Base-by-base conservation (phyloP, 2,113 vertebrate species). In the Takifugu flavidus region DNA sequence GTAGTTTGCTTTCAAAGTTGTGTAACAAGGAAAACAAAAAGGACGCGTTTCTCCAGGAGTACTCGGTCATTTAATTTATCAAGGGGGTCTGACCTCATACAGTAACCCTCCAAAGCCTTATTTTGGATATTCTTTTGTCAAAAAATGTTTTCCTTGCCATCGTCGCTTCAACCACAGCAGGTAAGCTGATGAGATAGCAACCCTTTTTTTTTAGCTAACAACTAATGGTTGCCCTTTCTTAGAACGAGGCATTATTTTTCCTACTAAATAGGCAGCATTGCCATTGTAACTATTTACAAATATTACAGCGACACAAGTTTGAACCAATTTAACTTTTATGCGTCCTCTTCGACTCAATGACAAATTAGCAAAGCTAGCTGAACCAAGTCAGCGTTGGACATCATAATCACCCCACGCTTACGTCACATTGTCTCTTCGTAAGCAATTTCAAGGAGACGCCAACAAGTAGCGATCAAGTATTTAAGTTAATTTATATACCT, bases 131-230 rank as follows among this genome's bases (percentile, higher is more conserved):
- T 25, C 3, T 25, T 7, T 15, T 3, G 13, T 56, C 29, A 66
- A 86, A 49, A 72, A 44, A 91, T 91, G 89, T 89, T 91, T 77
- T 90, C 88, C 1, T 65, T 91, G 13, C 70, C 88, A 57, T 76
- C 81, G 25, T 82, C 87, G 43, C 79, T 88, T 70, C 88, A 91
- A 58, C 82, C 84, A 2, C 89, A 89, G 68, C 89, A 89, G 88
- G 89, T 91, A 84, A 81, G 57, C 15, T 7, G 42, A n/a, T 47
- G 43, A 53, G 8, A 6, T 43, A 62, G 7, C 34, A 34, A 20
- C 8, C 29, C 20, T 20, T 57, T 59, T 62, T 3, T 28, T n/a
- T 49, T 29, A 39, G 31, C 29, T 61, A 61, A 15, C 8, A 39
- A 47, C 46, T 54, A n/a, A 25, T 43, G 27, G 65, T 11, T 58